Evolutionary conservation across 2,888 invertebrate genomes (phyloP).

Genomic region (Priocnemis perturbator): DNA sequence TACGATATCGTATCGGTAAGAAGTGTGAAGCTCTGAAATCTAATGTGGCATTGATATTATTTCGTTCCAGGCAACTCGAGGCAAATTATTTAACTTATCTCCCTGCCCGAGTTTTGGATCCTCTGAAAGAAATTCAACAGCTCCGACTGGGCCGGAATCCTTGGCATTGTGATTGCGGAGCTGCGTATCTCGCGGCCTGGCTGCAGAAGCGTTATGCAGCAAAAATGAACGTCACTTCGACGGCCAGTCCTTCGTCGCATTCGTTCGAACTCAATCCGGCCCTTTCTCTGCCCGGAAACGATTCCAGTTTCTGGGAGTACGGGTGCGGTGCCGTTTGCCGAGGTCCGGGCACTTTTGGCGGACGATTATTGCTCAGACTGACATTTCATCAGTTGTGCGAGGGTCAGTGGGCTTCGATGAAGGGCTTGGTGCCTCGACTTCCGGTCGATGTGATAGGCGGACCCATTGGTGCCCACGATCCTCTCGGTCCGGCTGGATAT

Average conservation of each 20-base stretch:
- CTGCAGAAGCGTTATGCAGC: constrained; percentile 59
- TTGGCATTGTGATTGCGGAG: constrained; percentile 88
- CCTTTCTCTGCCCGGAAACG: constrained; percentile 4
- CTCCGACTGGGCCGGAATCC: constrained; percentile 86
- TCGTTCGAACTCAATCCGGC: constrained; percentile 12
- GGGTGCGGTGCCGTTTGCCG: constrained; percentile 77
- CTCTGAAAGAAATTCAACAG: constrained; percentile 80
- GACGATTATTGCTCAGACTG: constrained; percentile 81
- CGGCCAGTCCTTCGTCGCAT: too few species aligned
- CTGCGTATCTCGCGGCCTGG: constrained; percentile 84
- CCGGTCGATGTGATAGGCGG: constrained; percentile 74
- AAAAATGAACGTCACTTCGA: constrained; percentile 24
- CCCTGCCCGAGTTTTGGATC: constrained; percentile 82
- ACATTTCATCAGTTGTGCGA: constrained; percentile 85
- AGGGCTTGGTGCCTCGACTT: constrained; percentile 81
- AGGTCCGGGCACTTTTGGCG: constrained; percentile 84
- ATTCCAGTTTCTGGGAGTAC: constrained; percentile 65
- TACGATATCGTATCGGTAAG: background rate
- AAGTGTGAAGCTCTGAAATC: too few species aligned
- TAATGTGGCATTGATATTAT: too few species aligned
- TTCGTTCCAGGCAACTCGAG: constrained; percentile 85
- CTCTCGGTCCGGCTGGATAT: background rate
- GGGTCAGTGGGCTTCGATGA: constrained; percentile 88
- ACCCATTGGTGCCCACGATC: background rate
- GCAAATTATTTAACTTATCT: constrained; percentile 84